Conservation (phyloP, 2,797 vertebrate species). For the Rhincodon typus region DNA sequence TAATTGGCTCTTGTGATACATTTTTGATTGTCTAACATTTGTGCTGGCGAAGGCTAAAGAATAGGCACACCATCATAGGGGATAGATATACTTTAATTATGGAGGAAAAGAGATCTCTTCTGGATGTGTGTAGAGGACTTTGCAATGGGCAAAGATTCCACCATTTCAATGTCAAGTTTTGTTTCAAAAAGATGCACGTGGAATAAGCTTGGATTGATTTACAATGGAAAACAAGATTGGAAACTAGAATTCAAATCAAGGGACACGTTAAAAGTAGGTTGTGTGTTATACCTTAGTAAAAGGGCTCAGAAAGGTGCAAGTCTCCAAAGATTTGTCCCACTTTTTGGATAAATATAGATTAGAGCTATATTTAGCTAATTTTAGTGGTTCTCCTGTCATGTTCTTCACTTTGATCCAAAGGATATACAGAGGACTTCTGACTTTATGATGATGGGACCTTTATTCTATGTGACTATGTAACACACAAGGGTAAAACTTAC, state of each 20-base stretch:
- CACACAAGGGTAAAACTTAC: not conserved
- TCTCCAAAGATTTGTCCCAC: constrained; percentile 27
- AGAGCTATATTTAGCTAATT: not conserved
- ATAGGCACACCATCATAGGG: too few relatives aligned
- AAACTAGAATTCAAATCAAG: not conserved
- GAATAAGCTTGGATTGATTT: not conserved
- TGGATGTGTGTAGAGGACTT: not conserved
- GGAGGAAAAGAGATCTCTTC: not conserved
- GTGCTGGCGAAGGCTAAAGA: too few relatives aligned
- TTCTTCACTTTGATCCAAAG: not conserved
- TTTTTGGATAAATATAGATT: constrained; percentile 26
- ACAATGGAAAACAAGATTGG: not conserved
- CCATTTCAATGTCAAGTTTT: not conserved
- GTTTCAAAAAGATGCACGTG: not conserved
- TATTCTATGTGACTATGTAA: not conserved
- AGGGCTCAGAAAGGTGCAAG: not conserved
- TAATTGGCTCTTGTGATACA: too few relatives aligned
- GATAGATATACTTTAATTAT: not conserved
- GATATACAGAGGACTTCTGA: not conserved
- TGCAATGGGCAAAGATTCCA: not conserved
- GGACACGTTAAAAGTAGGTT: not conserved
- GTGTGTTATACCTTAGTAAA: not conserved
- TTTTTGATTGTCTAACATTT: too few relatives aligned
- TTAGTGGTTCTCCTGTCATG: not conserved
- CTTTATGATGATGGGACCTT: not conserved